A percentile compares a stretch with the other conserved stretches of the same genome.
phyloP scores from a whole-genome alignment of 2,797 vertebrate genomes.

The Sciurus carolinensis region DNA sequence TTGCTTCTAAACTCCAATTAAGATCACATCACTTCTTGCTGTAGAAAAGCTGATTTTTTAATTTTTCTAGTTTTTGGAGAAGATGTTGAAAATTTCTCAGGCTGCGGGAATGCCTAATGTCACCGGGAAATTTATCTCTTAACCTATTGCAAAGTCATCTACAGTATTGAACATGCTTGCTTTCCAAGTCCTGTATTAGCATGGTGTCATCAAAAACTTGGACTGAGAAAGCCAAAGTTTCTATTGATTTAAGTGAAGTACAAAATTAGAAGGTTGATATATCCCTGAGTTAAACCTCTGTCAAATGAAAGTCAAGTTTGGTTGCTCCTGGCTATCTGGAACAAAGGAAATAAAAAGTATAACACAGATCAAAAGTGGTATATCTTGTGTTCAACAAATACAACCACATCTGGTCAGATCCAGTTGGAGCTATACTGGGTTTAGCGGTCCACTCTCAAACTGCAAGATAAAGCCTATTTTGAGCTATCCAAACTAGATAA shows the following conservation, averaged over 20 bases:
- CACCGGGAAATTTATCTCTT: not conserved
- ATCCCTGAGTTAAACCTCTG: not conserved
- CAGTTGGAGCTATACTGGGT: not conserved
- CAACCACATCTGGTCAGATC: not conserved
- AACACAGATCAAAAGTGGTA: not conserved
- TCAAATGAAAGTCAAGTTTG: not conserved
- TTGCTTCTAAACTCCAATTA: not conserved
- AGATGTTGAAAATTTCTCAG: not conserved
- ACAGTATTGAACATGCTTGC: not conserved
- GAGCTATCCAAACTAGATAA: not conserved
- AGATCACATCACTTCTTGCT: not conserved
- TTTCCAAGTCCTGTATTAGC: not conserved
- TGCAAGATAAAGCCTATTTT: not conserved
- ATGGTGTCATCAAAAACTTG: not conserved
- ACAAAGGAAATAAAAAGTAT: not conserved
- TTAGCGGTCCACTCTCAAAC: not conserved
- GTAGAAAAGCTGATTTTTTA: not conserved
- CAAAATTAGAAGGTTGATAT: not conserved
- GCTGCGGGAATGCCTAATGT: not conserved
- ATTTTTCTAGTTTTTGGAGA: not conserved
- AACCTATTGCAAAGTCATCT: not conserved
- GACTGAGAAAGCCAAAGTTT: not conserved
- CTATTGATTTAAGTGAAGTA: not conserved
- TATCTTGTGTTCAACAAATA: not conserved
- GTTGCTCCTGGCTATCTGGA: not conserved